Base-by-base conservation (phyloP, 2,113 vertebrate genomes). In the Chloropsis cyanopogon region DNA sequence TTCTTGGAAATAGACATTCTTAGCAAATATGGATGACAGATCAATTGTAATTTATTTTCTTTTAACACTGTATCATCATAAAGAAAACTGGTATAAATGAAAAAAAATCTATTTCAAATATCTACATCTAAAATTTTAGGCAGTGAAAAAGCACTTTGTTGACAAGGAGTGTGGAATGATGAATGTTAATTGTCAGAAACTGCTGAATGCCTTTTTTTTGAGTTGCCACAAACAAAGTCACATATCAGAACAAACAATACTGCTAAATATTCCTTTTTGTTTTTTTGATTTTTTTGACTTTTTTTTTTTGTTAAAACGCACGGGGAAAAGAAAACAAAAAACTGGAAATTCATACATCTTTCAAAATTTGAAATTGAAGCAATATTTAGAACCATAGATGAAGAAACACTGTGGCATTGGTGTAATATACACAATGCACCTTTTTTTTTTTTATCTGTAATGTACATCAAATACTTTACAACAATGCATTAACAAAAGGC, bases 401-500 rank as follows among this genome's bases (percentile, higher is more conserved):
- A 98, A 98, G 98, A 98, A 98, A 98, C 98, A 98, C 98, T 92
- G 97, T 97, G 96, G 98, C 98, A 98, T 98, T 98, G 97, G 98
- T 99, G 98, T 99, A 98, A 99, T 99, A 98, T 98, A 99, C 99
- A 99, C 98, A 98, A 98, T 98, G 98, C 98, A 97, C 97, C 97
- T 68, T 94, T 93, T 95, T 92, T 94, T 97, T 94, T 97, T 98
- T 98, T 97, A 97, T 98, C 98, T 98, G 98, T 98, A 99, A 98
- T 99, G 98, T 99, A 99, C 98, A 99, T 98, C 98, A 98, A 99
- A 99, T 99, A 99, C 98, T 99, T 99, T 99, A 99, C 99, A 99
- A 99, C 98, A 98, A 98, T 98, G 98, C 98, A 98, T 98, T 98
- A 99, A 99, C 98, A 99, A 99, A 99, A 98, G 98, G 98, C 98